A percentile compares a stretch with the other conserved stretches of the same genome.
Conservation (phyloP, 2,797 vertebrate genomes). For the Myotis vivesi region DNA sequence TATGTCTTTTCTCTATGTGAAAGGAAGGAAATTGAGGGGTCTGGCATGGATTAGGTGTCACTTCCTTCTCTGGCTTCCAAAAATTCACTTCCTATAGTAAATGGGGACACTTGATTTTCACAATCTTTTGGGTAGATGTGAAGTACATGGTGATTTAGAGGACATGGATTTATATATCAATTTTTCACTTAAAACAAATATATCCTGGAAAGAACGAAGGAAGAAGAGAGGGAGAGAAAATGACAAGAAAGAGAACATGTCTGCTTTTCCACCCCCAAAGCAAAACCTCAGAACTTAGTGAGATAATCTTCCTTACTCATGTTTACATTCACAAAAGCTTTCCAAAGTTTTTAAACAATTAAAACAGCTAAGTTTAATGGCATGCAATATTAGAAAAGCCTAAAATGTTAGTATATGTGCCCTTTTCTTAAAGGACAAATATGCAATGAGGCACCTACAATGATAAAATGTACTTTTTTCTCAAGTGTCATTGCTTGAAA, state of each 20-base stretch:
- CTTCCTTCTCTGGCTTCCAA: not conserved
- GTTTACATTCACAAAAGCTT: not conserved
- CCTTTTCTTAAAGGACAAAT: not conserved
- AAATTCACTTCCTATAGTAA: not conserved
- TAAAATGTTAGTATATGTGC: not conserved
- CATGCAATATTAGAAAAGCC: not conserved
- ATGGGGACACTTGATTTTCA: not conserved
- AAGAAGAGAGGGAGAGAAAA: not conserved
- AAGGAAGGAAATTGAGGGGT: not conserved
- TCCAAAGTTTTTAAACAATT: not conserved
- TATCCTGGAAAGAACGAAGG: not conserved
- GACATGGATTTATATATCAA: not conserved
- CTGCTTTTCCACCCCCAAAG: not conserved
- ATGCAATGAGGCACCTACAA: not conserved
- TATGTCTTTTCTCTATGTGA: conserved; percentile 21
- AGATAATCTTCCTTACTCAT: not conserved
- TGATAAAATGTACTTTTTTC: not conserved
- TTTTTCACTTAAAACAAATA: not conserved
- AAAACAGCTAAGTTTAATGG: not conserved
- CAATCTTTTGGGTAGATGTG: not conserved
- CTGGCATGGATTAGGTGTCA: not conserved
- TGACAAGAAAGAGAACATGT: not conserved
- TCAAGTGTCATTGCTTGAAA: not conserved
- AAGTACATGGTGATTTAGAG: not conserved
- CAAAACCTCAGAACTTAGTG: not conserved